These are phyloP conservation scores for Saccostrea echinata DNA, from an alignment of 1,140 invertebrate species.

Conservation along the genomic window DNA sequence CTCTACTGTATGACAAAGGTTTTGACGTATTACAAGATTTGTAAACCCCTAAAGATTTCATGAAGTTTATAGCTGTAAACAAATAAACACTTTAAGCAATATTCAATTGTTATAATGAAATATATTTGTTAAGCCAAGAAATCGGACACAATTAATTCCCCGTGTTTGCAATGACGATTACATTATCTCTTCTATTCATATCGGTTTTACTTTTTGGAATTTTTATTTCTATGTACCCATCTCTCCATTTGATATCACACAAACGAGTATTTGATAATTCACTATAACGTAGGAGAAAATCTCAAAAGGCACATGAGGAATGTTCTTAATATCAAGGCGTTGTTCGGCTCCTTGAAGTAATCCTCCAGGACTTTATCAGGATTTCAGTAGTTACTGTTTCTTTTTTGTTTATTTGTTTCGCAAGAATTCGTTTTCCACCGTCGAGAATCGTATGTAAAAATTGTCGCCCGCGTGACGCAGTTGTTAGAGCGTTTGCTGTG, in stretches of 20 bases:
- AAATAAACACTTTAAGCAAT: constrained; percentile 21
- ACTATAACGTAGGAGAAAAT: no score
- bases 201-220: constrained; percentile 40
- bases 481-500: no score
- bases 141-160: constrained; percentile 44
- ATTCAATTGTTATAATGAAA: constrained; percentile 12
- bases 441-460: constrained; percentile 40
- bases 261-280: no score
- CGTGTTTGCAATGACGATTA: constrained; percentile 36
- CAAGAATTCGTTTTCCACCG: constrained; percentile 17
- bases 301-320: no score
- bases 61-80: constrained; percentile 45
- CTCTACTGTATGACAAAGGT: constrained; percentile 45
- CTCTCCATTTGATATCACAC: no score
- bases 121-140: constrained; percentile 37
- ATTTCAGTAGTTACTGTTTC: no score
- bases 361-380: no score
- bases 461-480: no score
- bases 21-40: not conserved
- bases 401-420: not conserved
- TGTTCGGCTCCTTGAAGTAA: no score
- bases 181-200: constrained; percentile 20
- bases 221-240: not conserved
- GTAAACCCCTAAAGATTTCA: constrained; percentile 1
- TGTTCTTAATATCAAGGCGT: not conserved